Evolutionary conservation across 2,888 invertebrate genomes (phyloP).

Genomic region (Malthinus seriepunctatus): DNA sequence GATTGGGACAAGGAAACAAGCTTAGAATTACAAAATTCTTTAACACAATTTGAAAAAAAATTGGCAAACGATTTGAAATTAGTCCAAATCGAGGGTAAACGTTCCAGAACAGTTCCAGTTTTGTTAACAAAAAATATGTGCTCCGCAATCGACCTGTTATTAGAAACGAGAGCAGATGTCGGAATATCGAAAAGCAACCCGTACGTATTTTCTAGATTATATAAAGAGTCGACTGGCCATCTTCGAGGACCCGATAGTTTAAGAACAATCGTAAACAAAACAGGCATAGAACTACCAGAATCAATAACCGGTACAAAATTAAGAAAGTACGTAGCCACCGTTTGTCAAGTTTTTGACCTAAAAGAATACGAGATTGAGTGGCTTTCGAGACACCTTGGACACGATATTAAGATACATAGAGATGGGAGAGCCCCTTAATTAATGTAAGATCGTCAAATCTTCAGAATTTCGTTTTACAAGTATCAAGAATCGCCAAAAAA

Average conservation of each 20-base stretch:
- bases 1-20: conserved; percentile 6
- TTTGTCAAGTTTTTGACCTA: conserved; percentile 32
- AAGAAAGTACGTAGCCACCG: conserved; percentile 38
- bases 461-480: too few relatives aligned
- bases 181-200: neutral
- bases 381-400: too few relatives aligned
- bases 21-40: too few relatives aligned
- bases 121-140: conserved; percentile 11
- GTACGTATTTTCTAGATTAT: neutral
- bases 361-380: too few relatives aligned
- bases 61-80: too few relatives aligned
- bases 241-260: conserved; percentile 4
- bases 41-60: too few relatives aligned
- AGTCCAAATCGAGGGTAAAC: too few relatives aligned
- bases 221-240: neutral
- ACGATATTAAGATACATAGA: too few relatives aligned
- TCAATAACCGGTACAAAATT: conserved; percentile 34
- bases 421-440: too few relatives aligned
- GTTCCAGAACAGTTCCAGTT: too few relatives aligned
- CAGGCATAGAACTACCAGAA: neutral
- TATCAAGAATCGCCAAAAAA: too few relatives aligned
- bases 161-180: neutral
- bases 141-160: conserved; percentile 23
- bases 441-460: too few relatives aligned
- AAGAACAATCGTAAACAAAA: neutral